Percentiles rank a stretch among this genome's conserved stretches.
These are phyloP conservation scores for Falco punctatus DNA, from an alignment of 2,113 vertebrate genomes.

Conservation along the genomic window DNA sequence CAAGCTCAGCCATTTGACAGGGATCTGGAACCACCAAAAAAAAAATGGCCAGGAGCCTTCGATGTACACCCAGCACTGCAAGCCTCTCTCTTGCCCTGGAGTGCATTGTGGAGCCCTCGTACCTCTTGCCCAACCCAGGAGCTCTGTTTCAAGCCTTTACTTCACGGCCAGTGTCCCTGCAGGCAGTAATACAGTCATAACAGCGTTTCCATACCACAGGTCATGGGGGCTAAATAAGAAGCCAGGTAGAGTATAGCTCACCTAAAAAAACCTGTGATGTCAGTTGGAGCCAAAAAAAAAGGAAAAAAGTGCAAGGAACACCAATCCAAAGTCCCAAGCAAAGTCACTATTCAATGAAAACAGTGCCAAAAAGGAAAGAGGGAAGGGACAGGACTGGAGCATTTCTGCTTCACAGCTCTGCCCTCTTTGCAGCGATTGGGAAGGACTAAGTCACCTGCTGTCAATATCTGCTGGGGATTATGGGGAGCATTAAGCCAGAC, in stretches of 20 bases:
- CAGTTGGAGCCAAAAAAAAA: background rate
- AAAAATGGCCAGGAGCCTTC: background rate
- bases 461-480: background rate
- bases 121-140: background rate
- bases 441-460: background rate
- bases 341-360: background rate
- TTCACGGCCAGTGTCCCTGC: background rate
- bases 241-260: background rate
- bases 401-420: background rate
- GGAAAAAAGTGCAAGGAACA: background rate
- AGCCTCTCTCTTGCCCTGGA: background rate
- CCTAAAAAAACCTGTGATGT: background rate
- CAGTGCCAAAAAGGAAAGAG: background rate
- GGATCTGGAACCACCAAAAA: background rate
- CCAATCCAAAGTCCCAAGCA: background rate
- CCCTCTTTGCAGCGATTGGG: background rate
- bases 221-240: background rate
- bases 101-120: background rate
- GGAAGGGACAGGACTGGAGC: background rate
- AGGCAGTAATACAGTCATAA: background rate
- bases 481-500: background rate
- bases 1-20: background rate
- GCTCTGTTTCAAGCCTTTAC: background rate
- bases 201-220: background rate
- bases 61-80: background rate